Base-by-base conservation (phyloP, 2,888 invertebrate genomes). In the Nowickia ferox region DNA sequence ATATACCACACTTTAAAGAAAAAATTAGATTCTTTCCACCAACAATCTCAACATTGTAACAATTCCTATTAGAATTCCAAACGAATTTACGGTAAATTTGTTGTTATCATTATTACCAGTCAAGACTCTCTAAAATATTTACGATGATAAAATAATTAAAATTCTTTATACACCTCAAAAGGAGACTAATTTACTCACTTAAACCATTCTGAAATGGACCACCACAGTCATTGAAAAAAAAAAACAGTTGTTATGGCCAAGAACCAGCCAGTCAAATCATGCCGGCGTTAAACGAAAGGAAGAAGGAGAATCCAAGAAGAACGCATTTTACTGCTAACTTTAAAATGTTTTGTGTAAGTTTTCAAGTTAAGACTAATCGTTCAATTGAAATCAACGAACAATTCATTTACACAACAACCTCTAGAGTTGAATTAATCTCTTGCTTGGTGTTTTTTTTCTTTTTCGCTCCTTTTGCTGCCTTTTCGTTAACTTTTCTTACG, bases 331-430 rank as follows among this genome's bases (percentile, higher is more conserved):
- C 79, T 84, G 77, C 66, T 66, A 78, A 74, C 78, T 84, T 79
- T 46, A 81, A 84, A 87, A 75, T 74, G 72, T 86, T 86, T 83
- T 83, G 71, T 79, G 79, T 83, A 80, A 83, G 80, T 83, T 83
- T 72, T 75, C 86, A 86, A 83, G 69, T 83, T 86, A 75, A 69
- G 63, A 90, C 90, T 92, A 92, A 92, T 92, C 92, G 92, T 92
- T 92, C 92, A 91, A 92, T 89, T 89, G 92, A 92, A 92, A 92
- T 92, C 92, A 90, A 91, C 89, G 87, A 91, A 83, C 91, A 92
- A 92, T 92, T 92, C 92, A 92, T 92, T 92, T 91, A 92, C 91
- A 91, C 91, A 92, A 92, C 92, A 92, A 90, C 88, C 81, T 77
- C 66, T 66, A 78, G 71, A 81, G 61, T 66, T 63, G 72, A 74